These are phyloP conservation scores for Aphodius granarius DNA, from an alignment of 2,888 invertebrate species.

Conservation along the genomic window DNA sequence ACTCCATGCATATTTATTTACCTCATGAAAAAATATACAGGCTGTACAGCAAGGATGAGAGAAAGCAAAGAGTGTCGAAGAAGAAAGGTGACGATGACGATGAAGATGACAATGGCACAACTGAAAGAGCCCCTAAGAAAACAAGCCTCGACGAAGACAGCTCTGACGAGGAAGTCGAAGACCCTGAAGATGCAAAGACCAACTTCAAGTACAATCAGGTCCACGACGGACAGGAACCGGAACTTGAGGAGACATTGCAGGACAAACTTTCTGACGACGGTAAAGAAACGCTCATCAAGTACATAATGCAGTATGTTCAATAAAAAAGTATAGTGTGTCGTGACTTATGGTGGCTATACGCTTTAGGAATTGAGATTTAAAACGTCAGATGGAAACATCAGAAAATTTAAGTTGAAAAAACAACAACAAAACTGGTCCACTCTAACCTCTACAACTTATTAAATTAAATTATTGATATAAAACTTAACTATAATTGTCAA, in stretches of 20 bases:
- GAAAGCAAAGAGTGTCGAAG: slow-evolving; percentile 48
- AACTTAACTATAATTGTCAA: no score
- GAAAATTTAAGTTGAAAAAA: no score
- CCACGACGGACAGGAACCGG: slow-evolving; percentile 57
- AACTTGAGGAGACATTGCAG: slow-evolving; percentile 48
- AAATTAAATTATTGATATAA: no score
- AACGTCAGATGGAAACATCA: no score
- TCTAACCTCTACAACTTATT: no score
- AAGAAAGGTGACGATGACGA: slow-evolving; percentile 47
- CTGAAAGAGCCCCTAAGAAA: slow-evolving; percentile 20
- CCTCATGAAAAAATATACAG: slow-evolving; percentile 3
- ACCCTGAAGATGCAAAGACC: slow-evolving; percentile 57
- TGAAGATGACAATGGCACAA: slow-evolving; percentile 42
- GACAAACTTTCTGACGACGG: slow-evolving; percentile 50
- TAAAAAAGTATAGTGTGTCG: no score
- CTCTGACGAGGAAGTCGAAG: slow-evolving; percentile 69
- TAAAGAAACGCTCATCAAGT: slow-evolving; percentile 8
- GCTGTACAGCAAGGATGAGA: slow-evolving; percentile 38
- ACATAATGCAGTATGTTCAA: background rate
- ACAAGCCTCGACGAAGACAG: slow-evolving; percentile 54
- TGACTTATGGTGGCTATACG: no score
- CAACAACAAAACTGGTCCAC: no score
- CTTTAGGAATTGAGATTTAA: no score
- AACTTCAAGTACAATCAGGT: slow-evolving; percentile 47
- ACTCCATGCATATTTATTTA: no score